These are phyloP conservation scores for Blera fallax DNA, from an alignment of 2,888 invertebrate species.

Conservation along the genomic window DNA sequence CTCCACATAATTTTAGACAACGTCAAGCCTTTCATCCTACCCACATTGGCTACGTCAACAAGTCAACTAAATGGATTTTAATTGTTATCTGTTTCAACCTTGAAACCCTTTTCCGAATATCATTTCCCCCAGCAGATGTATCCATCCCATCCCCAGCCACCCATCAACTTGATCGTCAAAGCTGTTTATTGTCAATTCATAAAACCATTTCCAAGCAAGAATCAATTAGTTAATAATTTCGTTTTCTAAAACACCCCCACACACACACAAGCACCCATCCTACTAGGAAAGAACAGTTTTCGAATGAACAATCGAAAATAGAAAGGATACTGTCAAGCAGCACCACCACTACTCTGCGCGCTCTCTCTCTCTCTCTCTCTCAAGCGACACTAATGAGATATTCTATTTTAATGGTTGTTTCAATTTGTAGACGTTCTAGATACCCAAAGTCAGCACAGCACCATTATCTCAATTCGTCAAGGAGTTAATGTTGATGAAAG, in stretches of 20 bases:
- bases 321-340: neutral
- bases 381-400: slow-evolving; percentile 48
- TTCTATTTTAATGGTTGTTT: slow-evolving; percentile 50
- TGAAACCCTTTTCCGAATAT: neutral
- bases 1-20: neutral
- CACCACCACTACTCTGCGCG: neutral
- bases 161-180: neutral
- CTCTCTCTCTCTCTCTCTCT: slow-evolving; percentile 8
- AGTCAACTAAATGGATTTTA: neutral
- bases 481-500: slow-evolving; percentile 61
- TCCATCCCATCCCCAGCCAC: neutral
- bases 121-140: neutral
- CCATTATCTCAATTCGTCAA: slow-evolving; percentile 61
- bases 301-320: neutral
- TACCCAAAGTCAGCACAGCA: slow-evolving; percentile 24
- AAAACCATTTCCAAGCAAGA: neutral
- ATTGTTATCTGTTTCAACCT: neutral
- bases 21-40: neutral
- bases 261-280: no score
- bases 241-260: neutral
- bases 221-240: slow-evolving; percentile 15
- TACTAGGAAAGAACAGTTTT: neutral
- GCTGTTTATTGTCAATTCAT: neutral
- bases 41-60: neutral
- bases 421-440: slow-evolving; percentile 43